Evolutionary conservation across 2,888 invertebrate species (phyloP).

Genomic region (Abscondita cerata): DNA sequence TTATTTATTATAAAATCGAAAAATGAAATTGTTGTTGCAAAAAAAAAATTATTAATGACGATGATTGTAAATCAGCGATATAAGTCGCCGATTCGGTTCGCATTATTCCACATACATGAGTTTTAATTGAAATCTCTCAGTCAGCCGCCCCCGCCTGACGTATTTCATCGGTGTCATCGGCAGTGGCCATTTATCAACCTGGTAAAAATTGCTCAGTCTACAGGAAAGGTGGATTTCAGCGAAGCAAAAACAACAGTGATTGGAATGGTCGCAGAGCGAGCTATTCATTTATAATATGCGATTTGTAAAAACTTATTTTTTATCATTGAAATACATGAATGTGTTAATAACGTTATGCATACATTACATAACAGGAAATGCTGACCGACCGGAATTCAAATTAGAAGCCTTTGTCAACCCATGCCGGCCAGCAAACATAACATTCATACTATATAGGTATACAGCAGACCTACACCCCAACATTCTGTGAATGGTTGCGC

Average conservation of each 20-base stretch:
- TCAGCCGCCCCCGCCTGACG: slow-evolving; percentile 51
- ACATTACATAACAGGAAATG: slow-evolving; percentile 20
- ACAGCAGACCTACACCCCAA: slow-evolving; percentile 27
- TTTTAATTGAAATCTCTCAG: slow-evolving; percentile 61
- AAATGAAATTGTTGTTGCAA: not conserved
- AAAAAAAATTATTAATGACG: not conserved
- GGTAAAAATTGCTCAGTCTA: slow-evolving; percentile 60
- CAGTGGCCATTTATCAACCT: slow-evolving; percentile 59
- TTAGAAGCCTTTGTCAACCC: slow-evolving; percentile 36
- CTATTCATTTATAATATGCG: slow-evolving; percentile 12
- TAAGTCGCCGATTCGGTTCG: slow-evolving; percentile 45
- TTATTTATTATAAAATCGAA: too few species aligned
- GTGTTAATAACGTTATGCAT: slow-evolving; percentile 26
- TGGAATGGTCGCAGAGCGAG: slow-evolving; percentile 41
- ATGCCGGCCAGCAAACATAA: slow-evolving; percentile 13
- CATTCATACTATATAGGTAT: slow-evolving; percentile 21
- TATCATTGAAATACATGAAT: slow-evolving; percentile 14
- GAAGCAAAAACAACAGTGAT: slow-evolving; percentile 55
- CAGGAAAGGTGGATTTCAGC: slow-evolving; percentile 58
- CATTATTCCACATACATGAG: slow-evolving; percentile 62
- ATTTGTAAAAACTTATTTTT: too few species aligned
- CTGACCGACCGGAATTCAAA: slow-evolving; percentile 39
- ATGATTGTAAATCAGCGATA: slow-evolving; percentile 36
- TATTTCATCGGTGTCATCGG: slow-evolving; percentile 61
- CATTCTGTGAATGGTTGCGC: slow-evolving; percentile 34